Evolutionary conservation across 2,797 vertebrate genomes (phyloP).

Genomic region (Chrysolophus pictus): DNA sequence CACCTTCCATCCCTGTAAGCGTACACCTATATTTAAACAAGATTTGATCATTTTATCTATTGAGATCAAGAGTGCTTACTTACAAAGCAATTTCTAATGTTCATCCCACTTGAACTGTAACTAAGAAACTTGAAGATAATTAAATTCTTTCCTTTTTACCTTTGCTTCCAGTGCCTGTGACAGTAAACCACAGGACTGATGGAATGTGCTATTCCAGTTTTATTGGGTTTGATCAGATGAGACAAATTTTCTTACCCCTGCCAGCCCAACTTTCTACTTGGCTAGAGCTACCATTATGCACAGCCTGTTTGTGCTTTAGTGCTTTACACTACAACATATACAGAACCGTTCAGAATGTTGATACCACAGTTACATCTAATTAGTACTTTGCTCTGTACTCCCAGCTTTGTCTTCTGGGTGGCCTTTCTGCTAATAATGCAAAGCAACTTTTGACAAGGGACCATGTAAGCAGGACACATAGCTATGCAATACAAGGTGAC

Average conservation of each 20-base stretch:
- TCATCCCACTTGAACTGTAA: neutral
- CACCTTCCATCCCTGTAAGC: neutral
- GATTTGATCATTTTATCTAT: neutral
- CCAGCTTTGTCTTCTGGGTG: neutral
- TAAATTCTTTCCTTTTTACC: neutral
- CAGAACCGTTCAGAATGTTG: accelerated
- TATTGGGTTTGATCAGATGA: neutral
- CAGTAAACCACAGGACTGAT: no score
- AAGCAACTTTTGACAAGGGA: neutral
- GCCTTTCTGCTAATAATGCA: neutral
- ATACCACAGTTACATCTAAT: neutral
- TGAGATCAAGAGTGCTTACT: neutral
- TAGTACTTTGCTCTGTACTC: neutral
- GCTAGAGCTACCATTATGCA: neutral
- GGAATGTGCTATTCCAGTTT: neutral
- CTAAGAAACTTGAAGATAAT: neutral
- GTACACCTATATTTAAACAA: neutral
- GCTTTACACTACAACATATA: neutral
- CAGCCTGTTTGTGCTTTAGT: no score
- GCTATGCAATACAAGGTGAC: neutral
- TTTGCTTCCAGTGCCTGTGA: no score
- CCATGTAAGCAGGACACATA: neutral
- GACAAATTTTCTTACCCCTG: neutral
- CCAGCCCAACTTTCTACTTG: no score
- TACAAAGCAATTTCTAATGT: neutral